Evolutionary conservation across 1,140 invertebrate genomes (phyloP), one percentile per base, ranked within the genome.

Genomic region (Hycleus cichorii): DNA sequence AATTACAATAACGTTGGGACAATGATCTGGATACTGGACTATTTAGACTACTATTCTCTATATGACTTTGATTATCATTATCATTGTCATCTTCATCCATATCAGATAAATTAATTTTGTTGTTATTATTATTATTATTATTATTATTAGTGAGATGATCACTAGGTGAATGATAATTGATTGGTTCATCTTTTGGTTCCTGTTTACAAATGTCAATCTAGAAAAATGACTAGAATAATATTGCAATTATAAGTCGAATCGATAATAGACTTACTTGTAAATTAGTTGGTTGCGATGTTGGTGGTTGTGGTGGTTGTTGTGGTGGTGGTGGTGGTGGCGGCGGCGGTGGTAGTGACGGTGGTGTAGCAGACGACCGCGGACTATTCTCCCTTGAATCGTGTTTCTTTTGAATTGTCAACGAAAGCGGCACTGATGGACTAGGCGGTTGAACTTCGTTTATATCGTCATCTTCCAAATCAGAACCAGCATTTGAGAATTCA

Each of bases 401-500:
- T 55, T 69, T 71, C 39, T 65, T 62, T n/a, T 48, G 78, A 3
- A 82, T 86, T 2, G 84, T 86, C 47, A 86, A 65, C 4, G 85
- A 87, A n/a, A 87, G 69, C 0, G 85, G 84, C 26, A 79, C 83
- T 40, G 82, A 80, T 38, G 83, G 83, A 73, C 81, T 84, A 27
- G 80, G 78, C 49, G 82, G 78, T 48, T 69, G 72, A 26, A 76
- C 77, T 58, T 82, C 81, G 2, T 71, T 77, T 56, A 73, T 72
- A 42, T 78, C 81, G 39, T 83, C 81, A 42, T 83, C 81, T 54
- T 83, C 81, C 50, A 83, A 73, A 67, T 84, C 81, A n/a, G 80
- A 82, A 8, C 79, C 80, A 42, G 76, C 75, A 58, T 81, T 81
- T 7, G 79, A 81, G 47, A 81, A 72, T 65, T 83, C 79, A 64